Percentiles rank a stretch among this genome's conserved stretches.
Conservation (phyloP, 1,140 invertebrate species). For the Probaryconus sp. region DNA sequence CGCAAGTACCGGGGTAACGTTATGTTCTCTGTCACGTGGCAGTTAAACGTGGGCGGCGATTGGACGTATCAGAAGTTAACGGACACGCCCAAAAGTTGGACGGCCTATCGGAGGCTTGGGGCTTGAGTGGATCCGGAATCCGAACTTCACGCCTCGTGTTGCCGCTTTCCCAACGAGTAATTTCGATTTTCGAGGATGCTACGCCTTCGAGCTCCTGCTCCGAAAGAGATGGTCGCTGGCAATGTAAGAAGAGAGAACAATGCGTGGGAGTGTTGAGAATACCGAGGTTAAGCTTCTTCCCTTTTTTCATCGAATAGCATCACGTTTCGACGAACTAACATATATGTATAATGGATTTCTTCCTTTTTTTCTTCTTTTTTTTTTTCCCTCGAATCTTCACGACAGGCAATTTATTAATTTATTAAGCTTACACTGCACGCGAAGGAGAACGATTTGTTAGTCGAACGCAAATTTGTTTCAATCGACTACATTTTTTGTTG, state of each 20-base stretch:
- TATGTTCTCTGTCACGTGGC: conserved; percentile 13
- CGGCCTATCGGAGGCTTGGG: conserved; percentile 7
- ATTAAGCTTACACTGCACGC: no score
- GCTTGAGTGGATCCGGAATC: conserved; percentile 2
- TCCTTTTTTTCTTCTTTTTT: conserved; percentile 19
- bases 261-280: conserved; percentile 50
- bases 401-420: no score
- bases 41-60: not conserved
- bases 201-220: conserved; percentile 41
- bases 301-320: conserved; percentile 36
- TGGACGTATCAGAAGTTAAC: not conserved
- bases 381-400: conserved; percentile 24
- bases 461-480: no score
- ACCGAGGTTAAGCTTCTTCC: conserved; percentile 49
- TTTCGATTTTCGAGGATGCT: conserved; percentile 36
- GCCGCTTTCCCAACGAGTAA: conserved; percentile 34
- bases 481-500: no score
- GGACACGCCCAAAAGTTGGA: conserved; percentile 13
- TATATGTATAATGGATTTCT: conserved; percentile 46
- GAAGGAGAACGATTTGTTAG: no score
- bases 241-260: conserved; percentile 47
- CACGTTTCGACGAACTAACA: conserved; percentile 37
- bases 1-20: conserved; percentile 46
- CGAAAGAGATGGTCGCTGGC: conserved; percentile 47
- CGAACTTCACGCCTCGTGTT: conserved; percentile 47